Evolutionary conservation across 2,888 invertebrate species (phyloP).

Genomic region (Eristalinus sepulchralis): DNA sequence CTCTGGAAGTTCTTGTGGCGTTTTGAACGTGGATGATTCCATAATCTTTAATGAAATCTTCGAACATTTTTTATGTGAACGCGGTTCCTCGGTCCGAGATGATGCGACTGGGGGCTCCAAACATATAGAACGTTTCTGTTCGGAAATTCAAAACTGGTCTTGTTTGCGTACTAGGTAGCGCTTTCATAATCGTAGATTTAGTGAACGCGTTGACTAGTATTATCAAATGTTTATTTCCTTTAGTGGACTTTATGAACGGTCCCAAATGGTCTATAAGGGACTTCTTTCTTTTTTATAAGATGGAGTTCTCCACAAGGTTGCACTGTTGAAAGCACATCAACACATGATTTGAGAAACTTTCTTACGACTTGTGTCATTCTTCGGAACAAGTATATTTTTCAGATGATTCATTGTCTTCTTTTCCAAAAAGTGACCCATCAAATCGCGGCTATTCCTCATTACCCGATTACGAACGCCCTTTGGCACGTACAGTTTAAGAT

Average conservation of each 20-base stretch:
- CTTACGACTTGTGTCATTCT: slow-evolving; percentile 41
- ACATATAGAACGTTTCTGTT: too few relatives aligned
- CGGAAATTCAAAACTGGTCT: too few relatives aligned
- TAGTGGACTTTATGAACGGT: not conserved
- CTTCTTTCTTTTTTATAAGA: too few relatives aligned
- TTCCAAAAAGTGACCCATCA: slow-evolving; percentile 29
- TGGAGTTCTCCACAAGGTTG: not conserved
- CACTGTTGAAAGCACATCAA: slow-evolving; percentile 30
- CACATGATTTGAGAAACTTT: slow-evolving; percentile 22
- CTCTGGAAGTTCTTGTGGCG: too few relatives aligned
- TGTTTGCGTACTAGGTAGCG: too few relatives aligned
- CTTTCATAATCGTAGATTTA: too few relatives aligned
- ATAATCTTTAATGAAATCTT: too few relatives aligned
- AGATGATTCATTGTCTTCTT: slow-evolving; percentile 32
- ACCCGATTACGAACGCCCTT: slow-evolving; percentile 25
- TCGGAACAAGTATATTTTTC: slow-evolving; percentile 34
- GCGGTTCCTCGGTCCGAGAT: too few relatives aligned
- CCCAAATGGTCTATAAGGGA: too few relatives aligned
- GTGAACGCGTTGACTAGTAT: too few relatives aligned
- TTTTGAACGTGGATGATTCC: not conserved
- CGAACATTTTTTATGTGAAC: too few relatives aligned
- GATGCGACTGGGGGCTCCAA: too few relatives aligned
- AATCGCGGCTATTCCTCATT: slow-evolving; percentile 30
- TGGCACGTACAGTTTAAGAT: slow-evolving; percentile 10
- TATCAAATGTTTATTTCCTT: slow-evolving; percentile 25